phyloP scores from a whole-genome alignment of 2,888 invertebrate genomes.

The Lasioglossum morio region DNA sequence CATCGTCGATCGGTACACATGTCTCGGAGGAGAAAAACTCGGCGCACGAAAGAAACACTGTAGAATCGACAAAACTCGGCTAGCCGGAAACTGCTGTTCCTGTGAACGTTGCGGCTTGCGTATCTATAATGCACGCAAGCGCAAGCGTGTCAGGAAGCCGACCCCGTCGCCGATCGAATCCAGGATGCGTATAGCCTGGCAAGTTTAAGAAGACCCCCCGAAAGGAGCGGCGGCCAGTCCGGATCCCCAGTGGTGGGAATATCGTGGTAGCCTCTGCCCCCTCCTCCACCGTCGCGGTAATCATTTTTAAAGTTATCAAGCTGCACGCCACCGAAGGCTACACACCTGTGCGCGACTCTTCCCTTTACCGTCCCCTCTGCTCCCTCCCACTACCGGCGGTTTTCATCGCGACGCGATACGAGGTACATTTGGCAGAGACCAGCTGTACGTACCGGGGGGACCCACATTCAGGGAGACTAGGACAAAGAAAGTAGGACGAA shows the following conservation, averaged over 20 bases:
- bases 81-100: slow-evolving; percentile 1
- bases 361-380: not conserved
- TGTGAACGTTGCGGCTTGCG: slow-evolving; percentile 38
- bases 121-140: slow-evolving; percentile 41
- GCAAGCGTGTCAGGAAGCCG: slow-evolving; percentile 18
- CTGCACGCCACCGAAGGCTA: slow-evolving; percentile 12
- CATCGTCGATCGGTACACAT: not conserved
- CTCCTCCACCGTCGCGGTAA: slow-evolving; percentile 5
- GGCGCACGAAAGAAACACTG: not conserved
- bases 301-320: slow-evolving; percentile 10
- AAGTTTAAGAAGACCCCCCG: slow-evolving; percentile 16
- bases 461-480: slow-evolving; percentile 75
- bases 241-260: not conserved
- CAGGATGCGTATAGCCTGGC: slow-evolving; percentile 55
- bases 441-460: slow-evolving; percentile 46
- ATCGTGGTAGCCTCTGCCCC: not conserved
- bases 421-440: slow-evolving; percentile 31
- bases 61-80: not conserved
- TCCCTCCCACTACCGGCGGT: not conserved
- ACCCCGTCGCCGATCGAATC: slow-evolving; percentile 64
- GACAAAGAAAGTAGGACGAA: slow-evolving; percentile 76
- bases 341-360: slow-evolving; percentile 34
- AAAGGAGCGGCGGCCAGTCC: slow-evolving; percentile 8
- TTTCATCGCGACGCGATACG: slow-evolving; percentile 33
- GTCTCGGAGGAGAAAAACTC: not conserved